Conservation (phyloP, 2,113 vertebrate species). For the Pseudolaguvia tuberculata region DNA sequence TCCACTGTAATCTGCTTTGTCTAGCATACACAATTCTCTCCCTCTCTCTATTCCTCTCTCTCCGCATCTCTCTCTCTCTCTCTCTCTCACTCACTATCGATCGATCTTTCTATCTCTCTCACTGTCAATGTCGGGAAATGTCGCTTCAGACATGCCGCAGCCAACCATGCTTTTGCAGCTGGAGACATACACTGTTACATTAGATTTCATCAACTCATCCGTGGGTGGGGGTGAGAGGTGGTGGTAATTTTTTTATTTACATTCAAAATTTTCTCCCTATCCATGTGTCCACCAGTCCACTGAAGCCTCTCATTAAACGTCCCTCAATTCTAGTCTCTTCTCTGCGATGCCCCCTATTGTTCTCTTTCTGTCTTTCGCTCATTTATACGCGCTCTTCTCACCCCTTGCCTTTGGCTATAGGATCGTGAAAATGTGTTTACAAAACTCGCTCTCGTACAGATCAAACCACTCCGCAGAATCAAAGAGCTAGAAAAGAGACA, state of each 20-base stretch:
- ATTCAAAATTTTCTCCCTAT: conserved; percentile 31
- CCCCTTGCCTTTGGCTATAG: conserved; percentile 78
- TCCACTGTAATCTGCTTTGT: conserved; percentile 64
- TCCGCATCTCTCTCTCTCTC: conserved; percentile 34
- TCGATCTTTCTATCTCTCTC: conserved; percentile 29
- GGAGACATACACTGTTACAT: conserved; percentile 57
- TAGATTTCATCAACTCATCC: conserved; percentile 72
- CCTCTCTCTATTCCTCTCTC: conserved; percentile 35
- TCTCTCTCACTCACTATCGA: conserved; percentile 37
- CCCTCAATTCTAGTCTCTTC: conserved; percentile 49
- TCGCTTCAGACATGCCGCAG: conserved; percentile 54
- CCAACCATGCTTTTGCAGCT: conserved; percentile 30
- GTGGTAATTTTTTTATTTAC: conserved; percentile 21
- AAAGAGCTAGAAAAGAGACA: conserved; percentile 70
- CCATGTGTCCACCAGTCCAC: conserved; percentile 59
- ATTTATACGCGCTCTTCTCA: conserved; percentile 67
- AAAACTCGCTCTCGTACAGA: conserved; percentile 78
- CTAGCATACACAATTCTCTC: conserved; percentile 40
- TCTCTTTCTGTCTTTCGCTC: conserved; percentile 60
- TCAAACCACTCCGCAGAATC: conserved; percentile 75
- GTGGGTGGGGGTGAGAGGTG: conserved; percentile 46
- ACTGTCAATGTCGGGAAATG: conserved; percentile 60
- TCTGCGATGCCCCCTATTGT: conserved; percentile 46
- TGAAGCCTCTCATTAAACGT: conserved; percentile 69
- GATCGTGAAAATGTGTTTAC: conserved; percentile 82